Evolutionary conservation across 2,888 invertebrate species (phyloP).

Genomic region (Plagiodera versicolora): DNA sequence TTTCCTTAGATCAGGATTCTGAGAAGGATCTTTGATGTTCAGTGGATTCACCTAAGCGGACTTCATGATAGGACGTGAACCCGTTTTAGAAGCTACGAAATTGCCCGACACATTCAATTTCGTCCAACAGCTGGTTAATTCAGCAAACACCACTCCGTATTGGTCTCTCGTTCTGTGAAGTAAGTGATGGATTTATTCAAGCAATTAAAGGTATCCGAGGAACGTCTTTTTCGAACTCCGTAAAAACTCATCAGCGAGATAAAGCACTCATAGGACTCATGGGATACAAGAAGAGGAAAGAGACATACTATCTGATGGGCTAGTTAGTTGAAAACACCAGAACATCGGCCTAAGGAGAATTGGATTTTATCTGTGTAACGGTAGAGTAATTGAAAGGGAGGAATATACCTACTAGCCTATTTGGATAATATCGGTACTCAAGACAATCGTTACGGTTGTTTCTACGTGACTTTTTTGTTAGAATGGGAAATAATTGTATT

Average conservation of each 20-base stretch:
- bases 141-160: conserved; percentile 13
- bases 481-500: no score
- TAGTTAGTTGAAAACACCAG: conserved; percentile 11
- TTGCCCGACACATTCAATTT: not conserved
- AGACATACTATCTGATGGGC: conserved; percentile 6
- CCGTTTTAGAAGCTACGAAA: no score
- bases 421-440: not conserved
- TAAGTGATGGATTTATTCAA: conserved; percentile 9
- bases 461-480: not conserved
- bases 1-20: no score
- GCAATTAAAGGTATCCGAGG: conserved; percentile 9
- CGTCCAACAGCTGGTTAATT: not conserved
- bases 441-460: not conserved
- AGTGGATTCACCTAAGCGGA: no score
- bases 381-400: conserved; percentile 11
- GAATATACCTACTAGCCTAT: not conserved
- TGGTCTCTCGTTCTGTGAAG: not conserved
- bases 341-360: conserved; percentile 5
- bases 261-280: conserved; percentile 10
- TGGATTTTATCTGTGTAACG: conserved; percentile 6
- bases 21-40: no score
- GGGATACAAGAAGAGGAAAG: not conserved
- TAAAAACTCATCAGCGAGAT: conserved; percentile 16
- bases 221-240: conserved; percentile 9
- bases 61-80: no score